Evolutionary conservation across 1,140 invertebrate species (phyloP).

Genomic region (Drosophila ambigua): DNA sequence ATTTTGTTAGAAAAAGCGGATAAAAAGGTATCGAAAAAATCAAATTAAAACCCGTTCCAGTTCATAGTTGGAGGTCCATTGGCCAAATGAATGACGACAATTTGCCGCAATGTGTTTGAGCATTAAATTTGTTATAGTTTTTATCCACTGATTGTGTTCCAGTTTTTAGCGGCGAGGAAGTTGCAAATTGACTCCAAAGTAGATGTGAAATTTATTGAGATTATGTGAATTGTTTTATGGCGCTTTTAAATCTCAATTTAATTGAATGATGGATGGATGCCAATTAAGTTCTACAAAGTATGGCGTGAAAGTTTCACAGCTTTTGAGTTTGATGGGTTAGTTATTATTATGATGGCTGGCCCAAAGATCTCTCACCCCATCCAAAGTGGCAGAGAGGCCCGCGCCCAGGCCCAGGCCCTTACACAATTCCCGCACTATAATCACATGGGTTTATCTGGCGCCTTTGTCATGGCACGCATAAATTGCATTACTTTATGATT

Average conservation of each 20-base stretch:
- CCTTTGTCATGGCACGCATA: conserved; percentile 68
- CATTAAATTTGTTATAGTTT: conserved; percentile 56
- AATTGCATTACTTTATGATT: conserved; percentile 70
- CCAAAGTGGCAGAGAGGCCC: not conserved
- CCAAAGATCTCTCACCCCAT: conserved; percentile 20
- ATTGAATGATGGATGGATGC: conserved; percentile 1
- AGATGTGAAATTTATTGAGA: conserved; percentile 25
- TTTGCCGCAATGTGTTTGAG: conserved; percentile 56
- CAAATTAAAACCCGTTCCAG: conserved; percentile 44
- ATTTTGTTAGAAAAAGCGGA: conserved; percentile 20
- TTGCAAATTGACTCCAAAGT: conserved; percentile 32
- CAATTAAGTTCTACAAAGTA: conserved; percentile 16
- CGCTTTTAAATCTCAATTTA: not conserved
- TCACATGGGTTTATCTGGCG: conserved; percentile 57
- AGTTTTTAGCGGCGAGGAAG: conserved; percentile 16
- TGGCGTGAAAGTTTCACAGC: not conserved
- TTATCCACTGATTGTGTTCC: conserved; percentile 22
- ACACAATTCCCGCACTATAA: conserved; percentile 40
- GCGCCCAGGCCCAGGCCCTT: conserved; percentile 18
- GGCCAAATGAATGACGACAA: conserved; percentile 60
- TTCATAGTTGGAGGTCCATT: conserved; percentile 34
- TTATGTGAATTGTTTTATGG: conserved; percentile 1
- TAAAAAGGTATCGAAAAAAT: conserved; percentile 8
- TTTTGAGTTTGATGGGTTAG: not conserved
- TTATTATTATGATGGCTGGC: not conserved